Base-by-base conservation (phyloP, 2,797 vertebrate genomes). In the Lagorchestes hirsutus region DNA sequence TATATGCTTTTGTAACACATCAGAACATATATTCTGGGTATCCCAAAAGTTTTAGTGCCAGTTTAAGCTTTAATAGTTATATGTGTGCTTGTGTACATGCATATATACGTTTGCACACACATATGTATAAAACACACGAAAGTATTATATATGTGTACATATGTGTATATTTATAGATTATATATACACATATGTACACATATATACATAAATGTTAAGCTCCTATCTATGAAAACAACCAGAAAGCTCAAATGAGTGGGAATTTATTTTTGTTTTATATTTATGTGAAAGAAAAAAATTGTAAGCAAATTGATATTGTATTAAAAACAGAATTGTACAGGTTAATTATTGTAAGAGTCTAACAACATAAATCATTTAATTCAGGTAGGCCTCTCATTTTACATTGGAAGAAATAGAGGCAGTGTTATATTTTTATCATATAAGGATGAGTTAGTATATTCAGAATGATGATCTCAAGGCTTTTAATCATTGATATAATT, bases 221-320 rank as follows among this genome's bases (percentile, higher is more conserved):
- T 54, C 92, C 54, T 12, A 34, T 93, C 93, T 91, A 28, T 67
- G 13, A 29, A 54, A 29, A 46, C 52, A 55, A 54, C 62, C 18
- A 93, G 31, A 91, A 74, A 93, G 29, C 91, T 95, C 5, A 58
- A 0, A 59, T 31, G 11, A 16, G 27, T 14, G 29, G 57, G 55
- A 92, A 95, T 95, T 92, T 94, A 62, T 91, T n/a, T 92, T 0
- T 67, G 57, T 96, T 96, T 97, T 92, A 67, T 54, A 93, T 92
- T 74, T n/a, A 56, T 93, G 52, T 67, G 52, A 50, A 93, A 2
- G 28, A 5, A 74, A 52, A 62, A 24, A 57, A 74, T 34, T 4
- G 40, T 74, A 82, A 82, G 22, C n/a, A 46, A 82, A 82, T 22
- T 29, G 29, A 40, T 22, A 54, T 93, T 95, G n/a, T 95, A 59